phyloP scores from a whole-genome alignment of 2,888 invertebrate species.

The Ceraclea dissimilis region DNA sequence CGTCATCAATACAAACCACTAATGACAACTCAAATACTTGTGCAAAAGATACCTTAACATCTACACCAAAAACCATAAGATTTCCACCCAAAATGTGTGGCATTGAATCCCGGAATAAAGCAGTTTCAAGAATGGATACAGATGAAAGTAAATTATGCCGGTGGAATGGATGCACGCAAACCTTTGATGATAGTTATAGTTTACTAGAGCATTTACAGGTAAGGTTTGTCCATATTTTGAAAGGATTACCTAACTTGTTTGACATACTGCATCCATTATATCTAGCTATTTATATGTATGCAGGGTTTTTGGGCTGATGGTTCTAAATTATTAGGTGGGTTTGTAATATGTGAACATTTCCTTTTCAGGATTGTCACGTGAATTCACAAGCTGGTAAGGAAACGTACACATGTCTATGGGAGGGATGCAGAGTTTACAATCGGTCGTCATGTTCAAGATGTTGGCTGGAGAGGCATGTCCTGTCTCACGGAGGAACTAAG shows the following conservation, averaged over 20 bases:
- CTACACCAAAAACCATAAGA: conserved; percentile 73
- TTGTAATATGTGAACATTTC: no score
- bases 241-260: background rate
- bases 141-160: conserved; percentile 56
- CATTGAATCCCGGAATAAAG: conserved; percentile 32
- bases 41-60: conserved; percentile 68
- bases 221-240: conserved; percentile 8
- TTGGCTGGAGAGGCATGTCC: conserved; percentile 89
- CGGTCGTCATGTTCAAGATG: conserved; percentile 85
- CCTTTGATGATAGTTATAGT: conserved; percentile 72
- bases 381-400: conserved; percentile 76
- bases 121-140: conserved; percentile 41
- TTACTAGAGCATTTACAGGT: conserved; percentile 85
- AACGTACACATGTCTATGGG: conserved; percentile 88
- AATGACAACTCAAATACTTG: conserved; percentile 37
- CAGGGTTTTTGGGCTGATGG: no score
- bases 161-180: conserved; percentile 76
- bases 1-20: conserved; percentile 41
- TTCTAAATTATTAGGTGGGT: no score
- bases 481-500: conserved; percentile 87
- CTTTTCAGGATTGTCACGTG: conserved; percentile 61
- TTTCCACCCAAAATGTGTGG: conserved; percentile 56
- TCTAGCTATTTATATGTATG: no score
- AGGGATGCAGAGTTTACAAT: conserved; percentile 89
- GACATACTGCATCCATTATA: no score